A percentile compares a stretch with the other conserved stretches of the same genome.
phyloP scores from a whole-genome alignment of 2,797 vertebrate genomes.

The Eulemur coronatus region DNA sequence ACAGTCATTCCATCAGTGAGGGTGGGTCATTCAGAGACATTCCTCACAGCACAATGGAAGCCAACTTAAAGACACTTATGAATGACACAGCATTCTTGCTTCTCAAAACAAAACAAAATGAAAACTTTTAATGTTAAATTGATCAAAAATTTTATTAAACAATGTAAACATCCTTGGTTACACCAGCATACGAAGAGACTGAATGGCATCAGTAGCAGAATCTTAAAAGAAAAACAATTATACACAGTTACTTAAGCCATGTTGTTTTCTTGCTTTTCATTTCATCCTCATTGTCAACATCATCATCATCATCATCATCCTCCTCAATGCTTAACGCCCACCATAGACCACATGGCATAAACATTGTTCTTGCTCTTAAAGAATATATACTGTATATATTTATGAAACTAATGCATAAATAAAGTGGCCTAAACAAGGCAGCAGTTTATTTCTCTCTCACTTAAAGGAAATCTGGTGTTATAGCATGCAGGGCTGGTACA shows the following conservation, averaged over 20 bases:
- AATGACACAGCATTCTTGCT: not conserved
- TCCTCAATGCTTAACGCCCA: not conserved
- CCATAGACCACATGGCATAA: not conserved
- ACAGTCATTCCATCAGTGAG: not conserved
- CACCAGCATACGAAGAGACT: not conserved
- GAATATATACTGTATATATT: not conserved
- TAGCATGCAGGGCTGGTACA: not conserved
- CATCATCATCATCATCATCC: too few relatives aligned
- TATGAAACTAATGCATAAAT: not conserved
- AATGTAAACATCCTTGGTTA: not conserved
- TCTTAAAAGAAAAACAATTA: not conserved
- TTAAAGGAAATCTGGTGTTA: not conserved
- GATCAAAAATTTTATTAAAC: conserved; percentile 2
- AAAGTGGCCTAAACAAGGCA: not conserved
- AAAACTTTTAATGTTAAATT: conserved; percentile 12
- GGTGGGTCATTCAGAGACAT: not conserved
- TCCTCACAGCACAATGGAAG: not conserved
- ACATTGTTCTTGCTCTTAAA: not conserved
- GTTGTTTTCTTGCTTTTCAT: not conserved
- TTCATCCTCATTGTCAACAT: not conserved
- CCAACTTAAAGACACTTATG: not conserved
- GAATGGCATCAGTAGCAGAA: not conserved
- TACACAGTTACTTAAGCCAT: not conserved
- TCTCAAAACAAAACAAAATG: not conserved
- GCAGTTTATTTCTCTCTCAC: not conserved